phyloP scores from a whole-genome alignment of 2,113 vertebrate genomes.

The Silurus glanis region DNA sequence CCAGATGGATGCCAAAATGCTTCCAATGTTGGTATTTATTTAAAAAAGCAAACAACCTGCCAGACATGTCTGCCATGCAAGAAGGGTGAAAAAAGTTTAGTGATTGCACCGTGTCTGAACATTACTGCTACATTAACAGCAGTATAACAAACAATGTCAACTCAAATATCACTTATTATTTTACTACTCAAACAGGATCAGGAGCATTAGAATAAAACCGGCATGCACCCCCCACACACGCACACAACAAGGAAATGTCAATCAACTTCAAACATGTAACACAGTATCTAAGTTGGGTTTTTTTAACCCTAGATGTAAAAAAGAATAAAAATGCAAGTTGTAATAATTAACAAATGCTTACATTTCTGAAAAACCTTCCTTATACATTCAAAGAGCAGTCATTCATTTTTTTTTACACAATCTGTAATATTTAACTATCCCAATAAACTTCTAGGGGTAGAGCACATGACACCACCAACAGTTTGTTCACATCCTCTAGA shows the following conservation, averaged over 20 bases:
- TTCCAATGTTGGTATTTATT: slow-evolving; percentile 70
- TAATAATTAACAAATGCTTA: not conserved
- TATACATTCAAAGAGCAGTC: not conserved
- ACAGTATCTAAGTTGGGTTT: not conserved
- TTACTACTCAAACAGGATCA: not conserved
- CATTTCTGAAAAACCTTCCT: not conserved
- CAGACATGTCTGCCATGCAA: slow-evolving; percentile 56
- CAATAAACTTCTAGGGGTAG: not conserved
- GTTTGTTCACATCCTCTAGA: slow-evolving; percentile 42
- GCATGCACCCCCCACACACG: slow-evolving; percentile 14
- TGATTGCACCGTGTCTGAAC: slow-evolving; percentile 55
- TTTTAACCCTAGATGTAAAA: not conserved
- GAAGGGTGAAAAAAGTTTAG: slow-evolving; percentile 60
- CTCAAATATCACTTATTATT: not conserved
- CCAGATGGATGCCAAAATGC: slow-evolving; percentile 65
- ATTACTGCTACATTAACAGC: slow-evolving; percentile 58
- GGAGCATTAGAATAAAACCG: not conserved
- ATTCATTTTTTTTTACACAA: not conserved
- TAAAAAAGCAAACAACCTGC: slow-evolving; percentile 61
- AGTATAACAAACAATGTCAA: slow-evolving; percentile 44
- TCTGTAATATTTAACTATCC: not conserved
- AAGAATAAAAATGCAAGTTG: not conserved
- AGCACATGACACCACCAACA: slow-evolving; percentile 28
- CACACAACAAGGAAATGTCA: not conserved
- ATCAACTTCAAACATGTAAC: not conserved